These are phyloP conservation scores for Lepidocolaptes lacrymiger DNA, from an alignment of 2,797 vertebrate genomes.

Conservation along the genomic window DNA sequence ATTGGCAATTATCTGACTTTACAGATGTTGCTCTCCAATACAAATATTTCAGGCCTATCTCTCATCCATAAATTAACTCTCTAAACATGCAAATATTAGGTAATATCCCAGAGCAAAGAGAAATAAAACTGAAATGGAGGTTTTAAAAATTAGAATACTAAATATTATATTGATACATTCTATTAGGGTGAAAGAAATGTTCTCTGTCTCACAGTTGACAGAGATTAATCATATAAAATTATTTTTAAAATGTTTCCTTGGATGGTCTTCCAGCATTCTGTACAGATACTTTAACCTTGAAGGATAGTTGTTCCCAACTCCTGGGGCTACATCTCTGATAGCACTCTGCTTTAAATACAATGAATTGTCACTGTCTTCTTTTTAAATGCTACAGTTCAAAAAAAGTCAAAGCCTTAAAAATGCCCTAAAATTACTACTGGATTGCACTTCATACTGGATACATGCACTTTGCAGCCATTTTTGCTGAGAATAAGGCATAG, in stretches of 20 bases:
- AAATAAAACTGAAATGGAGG: neutral
- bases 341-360: neutral
- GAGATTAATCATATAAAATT: neutral
- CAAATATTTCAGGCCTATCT: neutral
- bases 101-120: neutral
- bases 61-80: neutral
- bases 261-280: neutral
- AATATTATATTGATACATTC: neutral
- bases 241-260: neutral
- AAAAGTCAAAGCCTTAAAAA: neutral
- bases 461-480: neutral
- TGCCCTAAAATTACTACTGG: neutral
- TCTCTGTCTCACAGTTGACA: neutral
- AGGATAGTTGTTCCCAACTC: accelerated
- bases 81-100: neutral
- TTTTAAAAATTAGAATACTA: neutral
- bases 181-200: neutral
- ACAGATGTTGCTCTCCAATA: accelerated
- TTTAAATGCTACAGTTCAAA: neutral
- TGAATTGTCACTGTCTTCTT: neutral
- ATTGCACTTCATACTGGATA: neutral
- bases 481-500: neutral
- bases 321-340: neutral
- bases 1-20: neutral
- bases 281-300: neutral